Evolutionary conservation across 2,797 vertebrate genomes (phyloP).

Genomic region (Scarus forsteni): DNA sequence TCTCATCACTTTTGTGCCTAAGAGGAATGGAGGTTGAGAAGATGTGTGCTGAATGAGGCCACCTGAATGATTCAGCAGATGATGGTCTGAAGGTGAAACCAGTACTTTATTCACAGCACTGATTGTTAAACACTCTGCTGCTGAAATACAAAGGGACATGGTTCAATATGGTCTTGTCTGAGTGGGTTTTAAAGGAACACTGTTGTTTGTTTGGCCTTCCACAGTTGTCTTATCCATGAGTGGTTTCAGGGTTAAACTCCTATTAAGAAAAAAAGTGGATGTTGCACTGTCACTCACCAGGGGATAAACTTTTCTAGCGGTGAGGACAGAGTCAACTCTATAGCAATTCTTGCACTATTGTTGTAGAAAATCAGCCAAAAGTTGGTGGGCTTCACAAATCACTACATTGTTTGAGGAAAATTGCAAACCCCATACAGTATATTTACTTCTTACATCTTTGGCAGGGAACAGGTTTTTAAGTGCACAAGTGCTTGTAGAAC

Average conservation of each 20-base stretch:
- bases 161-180: conserved; percentile 50
- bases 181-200: conserved; percentile 24
- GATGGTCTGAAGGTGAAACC: conserved; percentile 57
- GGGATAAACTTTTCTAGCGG: not conserved
- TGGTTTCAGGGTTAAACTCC: conserved; percentile 17
- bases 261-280: not conserved
- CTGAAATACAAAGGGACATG: conserved; percentile 37
- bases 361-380: too few relatives aligned
- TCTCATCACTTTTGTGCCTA: conserved; percentile 45
- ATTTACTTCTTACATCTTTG: too few relatives aligned
- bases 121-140: conserved; percentile 44
- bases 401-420: too few relatives aligned
- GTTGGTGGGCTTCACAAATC: too few relatives aligned
- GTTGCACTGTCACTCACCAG: not conserved
- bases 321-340: not conserved
- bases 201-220: conserved; percentile 46
- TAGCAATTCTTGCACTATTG: too few relatives aligned
- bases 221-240: conserved; percentile 23
- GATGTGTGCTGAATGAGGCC: conserved; percentile 43
- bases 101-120: conserved; percentile 51
- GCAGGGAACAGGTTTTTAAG: too few relatives aligned
- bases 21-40: conserved; percentile 29
- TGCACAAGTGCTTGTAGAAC: too few relatives aligned
- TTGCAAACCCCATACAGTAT: too few relatives aligned
- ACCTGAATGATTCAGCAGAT: conserved; percentile 68